Evolutionary conservation across 2,797 vertebrate genomes (phyloP).

Genomic region (Lacerta bilineata): DNA sequence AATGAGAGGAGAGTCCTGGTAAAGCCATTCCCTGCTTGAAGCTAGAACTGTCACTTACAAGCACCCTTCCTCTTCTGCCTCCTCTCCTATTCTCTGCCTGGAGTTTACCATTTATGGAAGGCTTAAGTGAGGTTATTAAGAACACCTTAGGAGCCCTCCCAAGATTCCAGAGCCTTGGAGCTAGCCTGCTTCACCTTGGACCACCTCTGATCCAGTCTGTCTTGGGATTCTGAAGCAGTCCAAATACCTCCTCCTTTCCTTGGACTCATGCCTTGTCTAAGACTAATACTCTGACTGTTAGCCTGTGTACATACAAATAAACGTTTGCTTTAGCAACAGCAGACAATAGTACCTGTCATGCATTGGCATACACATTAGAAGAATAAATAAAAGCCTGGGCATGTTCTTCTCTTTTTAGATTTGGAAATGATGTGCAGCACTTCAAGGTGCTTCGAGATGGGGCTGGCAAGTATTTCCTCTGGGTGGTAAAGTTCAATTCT

Average conservation of each 20-base stretch:
- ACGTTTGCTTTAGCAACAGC: not conserved
- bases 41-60: not conserved
- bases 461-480: constrained; percentile 98
- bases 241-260: not conserved
- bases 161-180: too few species aligned
- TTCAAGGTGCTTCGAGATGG: constrained; percentile 99
- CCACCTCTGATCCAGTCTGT: not conserved
- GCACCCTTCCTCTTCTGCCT: too few species aligned
- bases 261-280: not conserved
- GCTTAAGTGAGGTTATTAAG: too few species aligned
- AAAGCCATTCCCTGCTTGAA: not conserved
- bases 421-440: constrained; percentile 98
- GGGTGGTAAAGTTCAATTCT: constrained; percentile 99
- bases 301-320: not conserved
- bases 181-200: not conserved
- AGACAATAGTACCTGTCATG: not conserved
- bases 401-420: constrained; percentile 79
- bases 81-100: not conserved
- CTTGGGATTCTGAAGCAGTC: not conserved
- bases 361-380: not conserved
- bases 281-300: not conserved
- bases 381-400: not conserved
- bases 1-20: not conserved
- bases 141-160: too few species aligned
- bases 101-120: too few species aligned